phyloP scores from a whole-genome alignment of 1,140 invertebrate genomes.

The Yoshiicerus persimilis region DNA sequence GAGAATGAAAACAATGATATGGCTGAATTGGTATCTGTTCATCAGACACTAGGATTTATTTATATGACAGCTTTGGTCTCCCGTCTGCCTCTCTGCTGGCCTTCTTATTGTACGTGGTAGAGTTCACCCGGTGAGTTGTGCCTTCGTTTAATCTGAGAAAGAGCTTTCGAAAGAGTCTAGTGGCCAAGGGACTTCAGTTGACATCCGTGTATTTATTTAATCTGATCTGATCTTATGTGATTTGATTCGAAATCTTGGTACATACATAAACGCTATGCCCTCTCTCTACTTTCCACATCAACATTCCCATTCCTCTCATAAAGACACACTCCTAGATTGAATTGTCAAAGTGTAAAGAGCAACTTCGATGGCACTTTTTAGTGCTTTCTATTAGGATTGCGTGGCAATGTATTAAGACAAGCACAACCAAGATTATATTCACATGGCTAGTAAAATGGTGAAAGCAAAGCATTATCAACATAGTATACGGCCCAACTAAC shows the following conservation, averaged over 20 bases:
- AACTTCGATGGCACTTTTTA: background rate
- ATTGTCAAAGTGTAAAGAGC: background rate
- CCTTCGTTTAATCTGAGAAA: background rate
- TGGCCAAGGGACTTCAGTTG: background rate
- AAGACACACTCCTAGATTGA: conserved; percentile 5
- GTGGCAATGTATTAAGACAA: background rate
- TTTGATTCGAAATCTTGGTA: background rate
- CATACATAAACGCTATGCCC: background rate
- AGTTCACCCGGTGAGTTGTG: background rate
- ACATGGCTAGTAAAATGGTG: background rate
- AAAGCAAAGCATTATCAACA: background rate
- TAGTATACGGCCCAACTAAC: background rate
- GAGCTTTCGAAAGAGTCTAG: background rate
- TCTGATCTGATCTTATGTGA: conserved; percentile 1
- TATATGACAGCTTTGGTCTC: background rate
- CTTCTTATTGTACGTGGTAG: background rate
- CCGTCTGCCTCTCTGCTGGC: background rate
- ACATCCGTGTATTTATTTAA: background rate
- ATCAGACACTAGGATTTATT: background rate
- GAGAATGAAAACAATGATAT: background rate
- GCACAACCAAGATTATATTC: background rate
- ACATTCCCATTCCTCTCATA: conserved; percentile 16
- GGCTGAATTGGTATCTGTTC: background rate
- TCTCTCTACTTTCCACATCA: background rate
- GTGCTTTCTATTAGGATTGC: background rate